Conservation (phyloP, 2,888 invertebrate species). For the Trachelus troglodyta region DNA sequence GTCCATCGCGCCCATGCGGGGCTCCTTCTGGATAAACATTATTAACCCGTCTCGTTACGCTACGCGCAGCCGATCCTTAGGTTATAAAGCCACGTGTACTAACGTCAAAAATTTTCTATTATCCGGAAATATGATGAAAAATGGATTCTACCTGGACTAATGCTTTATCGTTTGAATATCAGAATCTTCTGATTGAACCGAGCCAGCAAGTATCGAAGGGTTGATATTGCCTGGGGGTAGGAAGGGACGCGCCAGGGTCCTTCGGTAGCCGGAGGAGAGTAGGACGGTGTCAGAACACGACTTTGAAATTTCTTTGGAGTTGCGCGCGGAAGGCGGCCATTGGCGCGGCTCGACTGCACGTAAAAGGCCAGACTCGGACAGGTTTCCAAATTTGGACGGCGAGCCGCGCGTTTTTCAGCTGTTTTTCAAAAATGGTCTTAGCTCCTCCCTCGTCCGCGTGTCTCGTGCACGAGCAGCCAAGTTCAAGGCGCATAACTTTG, state of each 20-base stretch:
- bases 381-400: constrained; percentile 60
- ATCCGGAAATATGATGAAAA: no score
- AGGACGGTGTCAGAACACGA: constrained; percentile 32
- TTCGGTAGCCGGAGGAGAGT: no score
- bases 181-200: background rate
- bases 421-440: constrained; percentile 23
- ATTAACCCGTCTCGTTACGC: background rate
- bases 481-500: constrained; percentile 53
- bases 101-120: background rate
- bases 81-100: background rate
- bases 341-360: constrained; percentile 43
- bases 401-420: constrained; percentile 29
- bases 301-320: constrained; percentile 41
- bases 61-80: background rate
- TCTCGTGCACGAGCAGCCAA: constrained; percentile 32
- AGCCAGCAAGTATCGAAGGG: background rate
- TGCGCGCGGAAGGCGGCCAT: constrained; percentile 58
- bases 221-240: no score
- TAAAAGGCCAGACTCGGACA: constrained; percentile 50
- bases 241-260: no score
- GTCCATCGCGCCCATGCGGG: no score
- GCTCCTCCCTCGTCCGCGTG: constrained; percentile 37
- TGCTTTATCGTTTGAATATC: background rate
- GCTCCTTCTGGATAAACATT: background rate
- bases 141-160: no score